Base-by-base conservation (phyloP, 2,888 invertebrate species). In the Pegoplata infirma region DNA sequence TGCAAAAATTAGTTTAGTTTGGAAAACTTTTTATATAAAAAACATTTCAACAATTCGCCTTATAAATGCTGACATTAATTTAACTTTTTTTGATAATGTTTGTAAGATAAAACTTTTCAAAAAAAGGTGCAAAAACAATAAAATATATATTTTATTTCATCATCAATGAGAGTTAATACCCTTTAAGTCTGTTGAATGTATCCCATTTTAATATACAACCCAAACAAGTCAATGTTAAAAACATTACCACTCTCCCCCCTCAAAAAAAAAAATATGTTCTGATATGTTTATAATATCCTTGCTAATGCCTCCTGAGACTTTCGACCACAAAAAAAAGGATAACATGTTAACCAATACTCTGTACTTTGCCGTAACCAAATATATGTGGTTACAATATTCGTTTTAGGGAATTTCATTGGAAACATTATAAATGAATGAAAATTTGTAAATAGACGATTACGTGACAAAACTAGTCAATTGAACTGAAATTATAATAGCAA, bases 391-490 rank as follows among this genome's bases (percentile, higher is more conserved):
- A 5, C 28, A 47, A 16, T 23, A 61, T n/a, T 47, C 8, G 17
- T 5, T 58, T 6, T 44, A 32, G 10, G 19, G n/a, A n/a, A n/a
- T 25, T 36, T 36, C 36, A 14, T 36, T 40, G 6, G 10, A 25
- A 25, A n/a, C 46, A 59, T 59, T 46, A 46, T 25, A 10, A 25
- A 23, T 44, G 16, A 44, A 63, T 51, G 32, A 36, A 49, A 49
- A 51, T 63, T 63, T 63, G 28, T 49, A 63, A 63, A 28, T 59
- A 66, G 51, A 59, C 44, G 51, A 51, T 59, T 73, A 73, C 73
- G 73, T 73, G 73, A 73, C 66, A 66, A 64, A 73, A 73, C 64
- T 73, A 66, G 73, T 58, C 51, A 73, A 66, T 58, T 58, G 56
- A 58, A 73, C 58, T 73, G 44, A 73, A 73, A 73, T 66, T 73